These are phyloP conservation scores for Clarias macrocephalus DNA, from an alignment of 2,113 vertebrate genomes.

Conservation along the genomic window DNA sequence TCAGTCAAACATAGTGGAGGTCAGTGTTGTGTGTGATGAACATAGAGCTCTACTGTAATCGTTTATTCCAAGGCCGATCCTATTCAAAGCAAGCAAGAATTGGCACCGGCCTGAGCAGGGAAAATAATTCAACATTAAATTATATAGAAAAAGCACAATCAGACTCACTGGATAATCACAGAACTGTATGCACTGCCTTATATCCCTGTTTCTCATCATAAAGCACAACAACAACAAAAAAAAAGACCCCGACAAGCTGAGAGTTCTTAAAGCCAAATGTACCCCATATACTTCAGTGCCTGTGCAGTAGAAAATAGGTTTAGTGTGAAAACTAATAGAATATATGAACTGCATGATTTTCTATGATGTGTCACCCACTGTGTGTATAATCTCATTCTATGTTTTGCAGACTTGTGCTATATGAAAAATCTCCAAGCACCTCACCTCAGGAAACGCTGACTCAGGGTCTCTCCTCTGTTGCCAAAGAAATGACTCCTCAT, in stretches of 20 bases:
- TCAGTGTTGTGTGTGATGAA: constrained; percentile 14
- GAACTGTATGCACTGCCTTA: constrained; percentile 66
- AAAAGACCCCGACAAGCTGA: neutral
- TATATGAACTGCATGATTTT: constrained; percentile 4
- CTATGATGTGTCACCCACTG: constrained; percentile 26
- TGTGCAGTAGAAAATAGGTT: constrained; percentile 28
- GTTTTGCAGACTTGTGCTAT: constrained; percentile 52
- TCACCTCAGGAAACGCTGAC: constrained; percentile 28
- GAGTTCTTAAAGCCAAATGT: constrained; percentile 19
- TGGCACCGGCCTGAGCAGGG: neutral
- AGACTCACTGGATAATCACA: constrained; percentile 80
- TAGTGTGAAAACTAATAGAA: constrained; percentile 30
- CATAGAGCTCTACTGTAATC: neutral
- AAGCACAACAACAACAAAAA: neutral
- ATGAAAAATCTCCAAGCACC: constrained; percentile 45
- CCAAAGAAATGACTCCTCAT: constrained; percentile 40
- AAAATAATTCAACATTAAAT: constrained; percentile 52
- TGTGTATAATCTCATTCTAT: constrained; percentile 49
- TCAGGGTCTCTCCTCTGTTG: constrained; percentile 35
- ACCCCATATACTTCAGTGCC: constrained; percentile 10
- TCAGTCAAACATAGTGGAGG: constrained; percentile 20
- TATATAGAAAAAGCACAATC: constrained; percentile 71
- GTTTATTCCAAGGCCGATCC: neutral
- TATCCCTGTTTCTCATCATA: neutral
- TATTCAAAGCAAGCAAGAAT: constrained; percentile 48